Conservation (phyloP, 2,888 invertebrate genomes). For the Macrosiphum euphorbiae region DNA sequence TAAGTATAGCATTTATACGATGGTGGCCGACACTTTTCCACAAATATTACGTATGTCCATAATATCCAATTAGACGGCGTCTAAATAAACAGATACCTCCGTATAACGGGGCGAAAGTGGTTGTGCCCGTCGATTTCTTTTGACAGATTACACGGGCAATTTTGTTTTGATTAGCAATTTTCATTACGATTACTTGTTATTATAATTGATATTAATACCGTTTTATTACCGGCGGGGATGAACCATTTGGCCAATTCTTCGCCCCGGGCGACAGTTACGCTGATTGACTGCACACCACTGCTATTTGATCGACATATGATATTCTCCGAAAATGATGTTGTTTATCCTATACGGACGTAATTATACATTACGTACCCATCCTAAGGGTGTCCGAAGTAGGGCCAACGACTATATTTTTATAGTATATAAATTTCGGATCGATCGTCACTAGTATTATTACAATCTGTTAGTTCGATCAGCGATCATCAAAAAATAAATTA, state of each 20-base stretch:
- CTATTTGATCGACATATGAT: constrained; percentile 29
- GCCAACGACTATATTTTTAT: constrained; percentile 17
- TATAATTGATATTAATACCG: constrained; percentile 18
- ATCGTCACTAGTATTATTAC: neutral
- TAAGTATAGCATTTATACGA: neutral
- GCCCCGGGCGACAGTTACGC: constrained; percentile 50
- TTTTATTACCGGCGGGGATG: constrained; percentile 32
- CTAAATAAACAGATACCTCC: neutral
- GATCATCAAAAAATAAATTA: neutral
- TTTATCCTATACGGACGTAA: constrained; percentile 33
- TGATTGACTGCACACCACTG: neutral
- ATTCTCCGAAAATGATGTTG: constrained; percentile 54
- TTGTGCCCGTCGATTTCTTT: neutral
- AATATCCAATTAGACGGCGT: constrained; percentile 12
- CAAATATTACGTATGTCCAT: neutral
- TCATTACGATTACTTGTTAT: constrained; percentile 2
- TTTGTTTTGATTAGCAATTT: neutral
- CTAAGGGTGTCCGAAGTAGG: constrained; percentile 61
- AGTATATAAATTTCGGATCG: constrained; percentile 52
- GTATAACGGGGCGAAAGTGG: constrained; percentile 44
- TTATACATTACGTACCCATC: constrained; percentile 56
- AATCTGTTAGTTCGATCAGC: constrained; percentile 45
- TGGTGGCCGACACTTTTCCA: neutral
- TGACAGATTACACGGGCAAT: constrained; percentile 24
- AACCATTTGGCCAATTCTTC: constrained; percentile 34